These are phyloP conservation scores for Hypanus sabinus DNA, from an alignment of 2,113 vertebrate species.

Conservation along the genomic window DNA sequence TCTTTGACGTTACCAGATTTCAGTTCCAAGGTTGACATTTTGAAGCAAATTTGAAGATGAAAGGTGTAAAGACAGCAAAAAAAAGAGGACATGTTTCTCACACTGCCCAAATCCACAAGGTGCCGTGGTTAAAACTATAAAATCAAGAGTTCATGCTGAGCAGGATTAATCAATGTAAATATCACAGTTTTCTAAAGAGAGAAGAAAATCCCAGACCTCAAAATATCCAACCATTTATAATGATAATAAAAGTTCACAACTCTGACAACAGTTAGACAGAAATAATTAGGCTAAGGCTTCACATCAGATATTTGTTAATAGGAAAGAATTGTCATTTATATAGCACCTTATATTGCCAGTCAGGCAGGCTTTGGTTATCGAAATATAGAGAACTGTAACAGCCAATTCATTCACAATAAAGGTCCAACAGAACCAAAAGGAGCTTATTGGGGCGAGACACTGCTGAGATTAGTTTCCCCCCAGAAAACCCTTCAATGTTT, in stretches of 20 bases:
- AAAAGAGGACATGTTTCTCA: neutral
- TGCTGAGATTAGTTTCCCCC: neutral
- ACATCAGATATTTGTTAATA: neutral
- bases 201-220: neutral
- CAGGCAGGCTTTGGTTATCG: no score
- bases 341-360: neutral
- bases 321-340: neutral
- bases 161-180: neutral
- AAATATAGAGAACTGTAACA: neutral
- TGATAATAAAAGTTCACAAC: neutral
- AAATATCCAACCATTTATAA: neutral
- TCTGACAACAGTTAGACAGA: neutral
- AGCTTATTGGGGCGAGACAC: neutral
- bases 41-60: neutral
- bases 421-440: neutral
- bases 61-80: neutral
- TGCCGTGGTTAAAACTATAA: no score
- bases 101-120: neutral
- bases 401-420: neutral
- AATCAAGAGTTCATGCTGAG: neutral
- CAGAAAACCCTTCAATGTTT: neutral
- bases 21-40: neutral
- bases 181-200: neutral
- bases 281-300: neutral
- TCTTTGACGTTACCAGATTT: neutral